Evolutionary conservation across 1,140 invertebrate species (phyloP).

Genomic region (Polyergus mexicanus): DNA sequence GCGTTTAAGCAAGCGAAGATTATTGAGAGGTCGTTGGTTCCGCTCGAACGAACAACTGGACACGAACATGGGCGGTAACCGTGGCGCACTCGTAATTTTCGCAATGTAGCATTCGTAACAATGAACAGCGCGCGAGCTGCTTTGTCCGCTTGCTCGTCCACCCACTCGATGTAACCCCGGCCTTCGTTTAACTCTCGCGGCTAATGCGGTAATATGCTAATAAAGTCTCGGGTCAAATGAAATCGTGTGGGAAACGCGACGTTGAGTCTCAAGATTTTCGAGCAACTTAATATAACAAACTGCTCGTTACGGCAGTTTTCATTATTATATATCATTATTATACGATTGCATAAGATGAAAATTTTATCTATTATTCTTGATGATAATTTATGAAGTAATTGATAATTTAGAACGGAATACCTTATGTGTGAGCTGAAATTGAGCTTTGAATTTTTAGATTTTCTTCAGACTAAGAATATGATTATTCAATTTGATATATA

Average conservation of each 20-base stretch:
- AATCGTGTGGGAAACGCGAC: slow-evolving; percentile 50
- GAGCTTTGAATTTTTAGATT: neutral
- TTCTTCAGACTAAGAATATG: neutral
- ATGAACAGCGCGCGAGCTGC: slow-evolving; percentile 35
- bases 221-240: slow-evolving; percentile 53
- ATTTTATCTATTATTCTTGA: neutral
- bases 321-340: too few relatives aligned
- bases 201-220: slow-evolving; percentile 60
- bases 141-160: slow-evolving; percentile 45
- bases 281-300: slow-evolving; percentile 31
- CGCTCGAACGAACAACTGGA: slow-evolving; percentile 37
- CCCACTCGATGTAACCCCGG: slow-evolving; percentile 58
- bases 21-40: slow-evolving; percentile 43
- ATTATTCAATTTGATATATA: neutral
- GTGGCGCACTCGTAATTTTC: slow-evolving; percentile 54
- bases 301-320: too few relatives aligned
- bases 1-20: slow-evolving; percentile 41
- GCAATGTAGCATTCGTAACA: slow-evolving; percentile 52
- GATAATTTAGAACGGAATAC: neutral
- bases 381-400: neutral
- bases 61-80: slow-evolving; percentile 55
- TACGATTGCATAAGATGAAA: neutral
- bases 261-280: slow-evolving; percentile 23
- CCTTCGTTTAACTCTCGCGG: slow-evolving; percentile 51
- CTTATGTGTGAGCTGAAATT: neutral